These are phyloP conservation scores for honey bee (Apis mellifera) DNA, from an alignment of 1,140 invertebrate species.

Conservation along the genomic window Amel_HAv3.1 CM009937.2:206501-207000, in stretches of 20 bases:
- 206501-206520: neutral
- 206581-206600: neutral
- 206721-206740: neutral
- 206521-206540: neutral
- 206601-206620: neutral
- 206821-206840: constrained; percentile 51
- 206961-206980: neutral
- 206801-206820: neutral
- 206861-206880: constrained; percentile 14
- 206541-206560: neutral
- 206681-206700: neutral
- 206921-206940: neutral
- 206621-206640: neutral
- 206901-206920: constrained; percentile 10
- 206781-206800: constrained; percentile 15
- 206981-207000: constrained; percentile 72
- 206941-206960: neutral
- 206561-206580: neutral
- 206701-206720: constrained; percentile 18
- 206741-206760: neutral
- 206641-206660: neutral
- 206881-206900: constrained; percentile 34
- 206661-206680: neutral
- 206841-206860: constrained; percentile 24
- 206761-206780: constrained; percentile 23